Evolutionary conservation across 2,888 invertebrate species (phyloP), one percentile per base, ranked within the genome.

Genomic region (Melanostoma mellinum): DNA sequence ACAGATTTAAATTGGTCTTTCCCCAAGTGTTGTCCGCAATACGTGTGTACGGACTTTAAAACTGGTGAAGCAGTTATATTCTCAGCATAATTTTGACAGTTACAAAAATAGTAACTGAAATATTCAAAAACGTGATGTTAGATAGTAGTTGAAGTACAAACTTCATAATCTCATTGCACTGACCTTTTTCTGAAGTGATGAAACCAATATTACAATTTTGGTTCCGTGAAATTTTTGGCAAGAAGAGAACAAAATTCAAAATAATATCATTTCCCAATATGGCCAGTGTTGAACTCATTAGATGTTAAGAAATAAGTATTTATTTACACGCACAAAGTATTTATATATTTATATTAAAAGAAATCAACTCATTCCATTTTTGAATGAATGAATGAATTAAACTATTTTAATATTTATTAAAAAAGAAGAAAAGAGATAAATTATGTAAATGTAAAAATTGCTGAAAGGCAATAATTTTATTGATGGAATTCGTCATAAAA

Each of bases 1-100:
- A 87, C 87, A 50, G 89, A 90, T 86, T 87, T 88, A 73, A 88
- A 87, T 85, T 90, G 90, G 89, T 87, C 89, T 58, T 91, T 89
- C 86, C 91, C 91, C 85, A 91, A 91, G 84, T 91, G 91, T 65
- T 91, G 91, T 87, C 89, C 91, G 42, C 90, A 90, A 85, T 91
- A 88, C 85, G 88, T 90, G 77, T 91, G 91, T 79, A 88, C 87
- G 68, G 91, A 91, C 85, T 90, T 89, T 42, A 90, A 90, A 85
- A 90, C 90, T 68, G 91, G 91, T 87, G 88, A 90, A 80, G 89
- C 90, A 78, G 86, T 90, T 36, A 87, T 90, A 46, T 86, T 90
- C 80, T 88, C 90, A 68, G 85, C 88, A 86, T 90, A 89, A 75
- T 48, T 56, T 2, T 40, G 20, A 40, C 3, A 60, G 6, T 20